Evolutionary conservation across 2,113 vertebrate genomes (phyloP), one percentile per base, ranked within the genome.

Genomic region (Hippocampus guttulatus): DNA sequence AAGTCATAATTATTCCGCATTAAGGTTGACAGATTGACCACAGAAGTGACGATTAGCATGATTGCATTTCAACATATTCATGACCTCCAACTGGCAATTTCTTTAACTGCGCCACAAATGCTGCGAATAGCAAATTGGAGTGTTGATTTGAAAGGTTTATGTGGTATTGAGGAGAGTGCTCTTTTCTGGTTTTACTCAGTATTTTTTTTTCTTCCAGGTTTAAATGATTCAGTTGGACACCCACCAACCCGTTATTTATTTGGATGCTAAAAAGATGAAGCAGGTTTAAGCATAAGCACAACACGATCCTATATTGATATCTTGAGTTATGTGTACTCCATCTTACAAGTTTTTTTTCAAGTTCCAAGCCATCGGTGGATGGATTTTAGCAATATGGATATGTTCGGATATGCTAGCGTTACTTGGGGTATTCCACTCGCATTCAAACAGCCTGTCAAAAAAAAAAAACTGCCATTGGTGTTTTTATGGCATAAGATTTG

Each of bases 81-180:
- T 65, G 63, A 47, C 41, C 41, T 45, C 21, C 12, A 33, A 45
- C 41, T 25, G 62, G 40, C 40, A 64, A 64, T 64, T 64, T 64
- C 62, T 23, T 45, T 45, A 45, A 64, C 45, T 47, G 63, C 63
- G 25, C 38, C n/a, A 15, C 40, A 45, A 47, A 15, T 54, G 64
- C 27, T 60, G 5, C 49, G 72, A 64, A 43, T 79, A 62, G 16
- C 65, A 72, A 2, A 1, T 7, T 2, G 60, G 15, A 1, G 69
- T 80, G 70, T 5, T 63, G 33, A 76, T 76, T 1, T 3, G 5
- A 60, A 55, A 73, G 18, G n/a, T 11, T 38, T 69, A 62, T 38
- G 74, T 51, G 49, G 52, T 41, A 1, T 5, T 75, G 38, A 21
- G 0, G 33, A 70, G 47, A 54, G 33, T 33, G 12, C 25, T 16